phyloP scores from a whole-genome alignment of 2,888 invertebrate genomes.

The Netelia fuscicornis region DNA sequence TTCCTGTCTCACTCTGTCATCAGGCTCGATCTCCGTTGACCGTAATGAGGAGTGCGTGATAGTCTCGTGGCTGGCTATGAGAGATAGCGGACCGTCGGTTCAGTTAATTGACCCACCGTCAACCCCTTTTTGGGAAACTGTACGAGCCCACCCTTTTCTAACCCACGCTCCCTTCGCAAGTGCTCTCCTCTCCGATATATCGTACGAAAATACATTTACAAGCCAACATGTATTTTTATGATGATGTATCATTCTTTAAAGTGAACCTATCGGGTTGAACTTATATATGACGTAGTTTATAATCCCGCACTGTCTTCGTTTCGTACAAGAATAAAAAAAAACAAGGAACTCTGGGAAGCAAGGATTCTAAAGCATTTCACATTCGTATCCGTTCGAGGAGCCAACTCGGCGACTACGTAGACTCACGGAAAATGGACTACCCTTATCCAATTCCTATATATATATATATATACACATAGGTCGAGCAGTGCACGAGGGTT shows the following conservation, averaged over 20 bases:
- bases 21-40: constrained; percentile 70
- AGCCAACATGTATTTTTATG: not conserved
- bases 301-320: not conserved
- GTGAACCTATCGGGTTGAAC: too few species aligned
- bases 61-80: constrained; percentile 78
- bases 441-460: constrained; percentile 11
- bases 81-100: constrained; percentile 80
- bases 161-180: constrained; percentile 23
- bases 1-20: constrained; percentile 33
- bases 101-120: constrained; percentile 79
- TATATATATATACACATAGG: constrained; percentile 4
- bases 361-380: constrained; percentile 47
- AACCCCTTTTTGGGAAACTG: constrained; percentile 72
- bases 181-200: constrained; percentile 20
- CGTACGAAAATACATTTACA: not conserved
- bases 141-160: constrained; percentile 33
- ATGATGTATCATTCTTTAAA: too few species aligned
- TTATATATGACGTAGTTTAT: not conserved
- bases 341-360: not conserved
- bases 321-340: not conserved
- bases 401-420: not conserved
- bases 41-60: constrained; percentile 81
- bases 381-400: constrained; percentile 22
- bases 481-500: not conserved
- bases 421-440: constrained; percentile 29